Conservation (phyloP, 2,113 vertebrate species). For the Microtus oregoni region DNA sequence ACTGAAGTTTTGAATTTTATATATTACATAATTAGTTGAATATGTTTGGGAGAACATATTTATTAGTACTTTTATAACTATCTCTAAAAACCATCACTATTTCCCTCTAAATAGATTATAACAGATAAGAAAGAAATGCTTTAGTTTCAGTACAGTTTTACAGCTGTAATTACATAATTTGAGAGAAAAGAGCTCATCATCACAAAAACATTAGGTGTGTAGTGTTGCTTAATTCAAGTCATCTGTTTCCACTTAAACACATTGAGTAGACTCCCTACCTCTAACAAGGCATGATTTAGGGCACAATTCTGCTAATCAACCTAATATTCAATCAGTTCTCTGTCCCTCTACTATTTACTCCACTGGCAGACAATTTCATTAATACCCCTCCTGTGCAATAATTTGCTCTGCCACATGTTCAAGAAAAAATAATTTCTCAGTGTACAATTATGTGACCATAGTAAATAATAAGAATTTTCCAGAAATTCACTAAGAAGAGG, state of each 20-base stretch:
- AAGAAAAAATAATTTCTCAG: conserved; percentile 82
- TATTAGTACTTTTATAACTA: background rate
- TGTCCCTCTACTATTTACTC: conserved; percentile 85
- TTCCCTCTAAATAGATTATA: background rate
- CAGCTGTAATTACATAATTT: conserved; percentile 38
- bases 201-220: conserved; percentile 68
- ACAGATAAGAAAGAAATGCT: background rate
- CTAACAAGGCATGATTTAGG: conserved; percentile 86
- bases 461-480: conserved; percentile 75
- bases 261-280: conserved; percentile 60
- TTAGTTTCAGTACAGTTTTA: conserved; percentile 45
- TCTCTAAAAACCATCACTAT: background rate
- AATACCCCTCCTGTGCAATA: conserved; percentile 85
- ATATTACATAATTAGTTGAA: background rate
- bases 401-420: conserved; percentile 85
- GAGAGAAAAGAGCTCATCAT: conserved; percentile 34
- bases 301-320: conserved; percentile 78
- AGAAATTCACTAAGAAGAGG: conserved; percentile 76
- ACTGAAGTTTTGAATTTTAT: background rate
- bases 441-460: conserved; percentile 76
- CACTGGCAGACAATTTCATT: conserved; percentile 84
- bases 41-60: background rate
- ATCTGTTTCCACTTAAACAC: conserved; percentile 71
- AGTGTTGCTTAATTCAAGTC: conserved; percentile 52
- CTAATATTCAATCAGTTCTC: conserved; percentile 83